Conservation (phyloP, 37 sponge, comb jelly and placozoan species). For the Crambe crambe region DNA sequence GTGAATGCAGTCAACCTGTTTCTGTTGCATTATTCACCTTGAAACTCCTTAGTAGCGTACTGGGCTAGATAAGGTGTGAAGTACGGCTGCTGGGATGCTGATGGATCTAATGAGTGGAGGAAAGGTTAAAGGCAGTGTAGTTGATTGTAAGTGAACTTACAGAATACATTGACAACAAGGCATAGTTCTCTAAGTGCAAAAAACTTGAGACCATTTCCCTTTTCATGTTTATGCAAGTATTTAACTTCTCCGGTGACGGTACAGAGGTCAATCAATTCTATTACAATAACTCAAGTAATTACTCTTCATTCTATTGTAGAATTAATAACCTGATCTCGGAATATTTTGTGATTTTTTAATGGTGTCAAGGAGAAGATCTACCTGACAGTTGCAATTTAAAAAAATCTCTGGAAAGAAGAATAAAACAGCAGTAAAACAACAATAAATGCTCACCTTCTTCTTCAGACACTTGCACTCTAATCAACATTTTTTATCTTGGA, state of each 20-base stretch:
- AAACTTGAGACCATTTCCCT: constrained; percentile 21
- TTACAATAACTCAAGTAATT: not conserved
- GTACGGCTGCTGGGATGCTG: too few species aligned
- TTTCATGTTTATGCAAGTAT: not conserved
- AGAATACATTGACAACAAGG: constrained; percentile 21
- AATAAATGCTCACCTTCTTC: constrained; percentile 23
- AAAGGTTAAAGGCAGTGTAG: too few species aligned
- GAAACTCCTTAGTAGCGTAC: too few species aligned
- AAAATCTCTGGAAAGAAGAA: constrained; percentile 20
- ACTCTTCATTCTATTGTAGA: not conserved
- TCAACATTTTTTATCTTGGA: constrained; percentile 51
- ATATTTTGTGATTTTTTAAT: constrained; percentile 28
- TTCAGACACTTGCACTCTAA: constrained; percentile 26
- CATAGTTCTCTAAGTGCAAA: constrained; percentile 44
- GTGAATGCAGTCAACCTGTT: too few species aligned
- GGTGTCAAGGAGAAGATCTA: constrained; percentile 28
- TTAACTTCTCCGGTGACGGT: constrained; percentile 35
- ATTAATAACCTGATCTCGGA: constrained; percentile 12
- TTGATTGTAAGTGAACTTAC: not conserved
- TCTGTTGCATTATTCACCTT: too few species aligned
- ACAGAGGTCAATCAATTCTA: constrained; percentile 23
- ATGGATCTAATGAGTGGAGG: too few species aligned
- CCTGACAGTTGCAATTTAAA: constrained; percentile 41
- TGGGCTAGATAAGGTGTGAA: too few species aligned
- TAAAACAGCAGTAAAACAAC: not conserved